phyloP scores from a whole-genome alignment of 2,113 vertebrate genomes.

The Emydocephalus ijimae region DNA sequence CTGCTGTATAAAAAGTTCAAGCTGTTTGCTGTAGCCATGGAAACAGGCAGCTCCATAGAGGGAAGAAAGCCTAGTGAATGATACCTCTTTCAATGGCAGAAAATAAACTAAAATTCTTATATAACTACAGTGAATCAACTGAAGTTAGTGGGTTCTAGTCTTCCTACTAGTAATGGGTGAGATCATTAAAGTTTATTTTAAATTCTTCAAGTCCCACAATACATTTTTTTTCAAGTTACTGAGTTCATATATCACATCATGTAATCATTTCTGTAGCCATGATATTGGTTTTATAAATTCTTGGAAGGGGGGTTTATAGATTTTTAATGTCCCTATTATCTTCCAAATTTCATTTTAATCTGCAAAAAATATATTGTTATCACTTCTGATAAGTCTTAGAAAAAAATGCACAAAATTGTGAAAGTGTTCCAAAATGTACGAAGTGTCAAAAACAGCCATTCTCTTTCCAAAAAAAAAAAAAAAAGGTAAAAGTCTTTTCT shows the following conservation, averaged over 20 bases:
- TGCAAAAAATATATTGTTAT: neutral
- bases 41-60: slow-evolving; percentile 36
- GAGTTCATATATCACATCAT: neutral
- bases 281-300: neutral
- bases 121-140: neutral
- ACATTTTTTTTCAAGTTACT: neutral
- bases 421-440: neutral
- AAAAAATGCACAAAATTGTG: neutral
- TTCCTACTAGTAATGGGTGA: neutral
- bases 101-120: neutral
- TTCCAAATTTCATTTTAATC: neutral
- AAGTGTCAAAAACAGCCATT: neutral
- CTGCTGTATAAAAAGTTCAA: slow-evolving; percentile 26
- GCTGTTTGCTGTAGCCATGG: slow-evolving; percentile 41
- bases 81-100: neutral
- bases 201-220: neutral
- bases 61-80: neutral
- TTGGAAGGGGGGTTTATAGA: neutral
- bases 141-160: neutral
- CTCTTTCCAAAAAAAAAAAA: too few relatives aligned
- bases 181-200: neutral
- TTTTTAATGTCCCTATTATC: neutral
- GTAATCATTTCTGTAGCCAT: neutral
- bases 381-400: neutral
- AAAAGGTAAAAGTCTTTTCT: neutral